Base-by-base conservation (phyloP, 2,888 invertebrate genomes). In the Petrolisthes manimaculis region DNA sequence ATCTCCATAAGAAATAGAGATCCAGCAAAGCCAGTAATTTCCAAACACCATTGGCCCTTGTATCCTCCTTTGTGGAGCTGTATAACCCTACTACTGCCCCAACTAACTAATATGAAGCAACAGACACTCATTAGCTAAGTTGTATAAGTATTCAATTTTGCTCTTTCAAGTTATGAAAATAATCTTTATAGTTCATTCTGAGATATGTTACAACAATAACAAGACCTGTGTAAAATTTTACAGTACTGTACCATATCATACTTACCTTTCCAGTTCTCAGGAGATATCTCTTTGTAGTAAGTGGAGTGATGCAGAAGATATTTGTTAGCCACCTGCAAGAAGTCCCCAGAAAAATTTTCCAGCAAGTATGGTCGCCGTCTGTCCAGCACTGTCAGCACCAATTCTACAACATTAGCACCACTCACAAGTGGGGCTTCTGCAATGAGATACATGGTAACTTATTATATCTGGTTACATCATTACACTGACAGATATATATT, bases 301-400 rank as follows among this genome's bases (percentile, higher is more conserved):
- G 82, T 71, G 12, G 77, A 85, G 78, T 77, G 86, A 3, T 37
- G 67, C 21, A 86, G n/a, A 0, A 89, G 69, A 18, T 83, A 84
- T 5, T 83, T 85, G 8, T 67, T 24, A 37, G 78, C 56, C n/a
- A 89, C 61, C 24, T 86, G 89, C 53, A 89, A 14, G 69, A 69
- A 5, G 18, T 89, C 89, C 0, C 79, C 83, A 53, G 82, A 83
- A 86, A 83, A 89, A 55, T 89, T 85, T 24, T 89, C 89, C 53
- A 89, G 53, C 5, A 83, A 51, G 54, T 89, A 89, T 4, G 89
- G 83, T 55, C 78, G 9, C 8, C 67, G 37, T 54, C 78, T 82
- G 83, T 53, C 61, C 5, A 89, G 79, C 0, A 89, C 79, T 24
- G 24, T 74, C 54, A 86, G 51, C 14, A 89, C 86, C 12, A 89